A percentile compares a stretch with the other conserved stretches of the same genome.
Evolutionary conservation across 2,888 invertebrate genomes (phyloP).

Genomic region (Cartodere bifasciata): DNA sequence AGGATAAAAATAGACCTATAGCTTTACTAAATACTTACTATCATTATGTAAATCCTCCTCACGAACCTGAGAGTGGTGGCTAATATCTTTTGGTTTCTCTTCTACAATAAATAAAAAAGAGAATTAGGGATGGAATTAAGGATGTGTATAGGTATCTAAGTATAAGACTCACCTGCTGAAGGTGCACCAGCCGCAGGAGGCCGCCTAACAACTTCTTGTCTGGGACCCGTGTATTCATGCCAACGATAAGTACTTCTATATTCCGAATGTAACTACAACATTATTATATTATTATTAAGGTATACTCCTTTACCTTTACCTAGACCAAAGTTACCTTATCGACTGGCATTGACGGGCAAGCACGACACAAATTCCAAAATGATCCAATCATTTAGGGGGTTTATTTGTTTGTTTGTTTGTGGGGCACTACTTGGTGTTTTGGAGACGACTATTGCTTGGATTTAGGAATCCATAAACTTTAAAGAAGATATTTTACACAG

Average conservation of each 20-base stretch:
- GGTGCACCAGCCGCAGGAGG: slow-evolving; percentile 39
- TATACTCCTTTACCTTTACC: too few relatives aligned
- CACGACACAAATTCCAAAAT: slow-evolving; percentile 94
- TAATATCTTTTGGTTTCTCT: slow-evolving; percentile 26
- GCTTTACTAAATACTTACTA: slow-evolving; percentile 22
- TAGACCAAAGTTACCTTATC: slow-evolving; percentile 77
- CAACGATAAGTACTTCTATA: slow-evolving; percentile 91
- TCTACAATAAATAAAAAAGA: slow-evolving; percentile 19
- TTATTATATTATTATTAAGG: too few relatives aligned
- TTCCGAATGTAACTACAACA: slow-evolving; percentile 77
- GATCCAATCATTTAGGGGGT: slow-evolving; percentile 90
- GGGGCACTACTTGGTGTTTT: too few relatives aligned
- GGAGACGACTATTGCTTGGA: too few relatives aligned
- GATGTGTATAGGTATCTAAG: slow-evolving; percentile 8
- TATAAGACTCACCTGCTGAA: slow-evolving; percentile 21
- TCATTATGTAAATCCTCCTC: slow-evolving; percentile 31
- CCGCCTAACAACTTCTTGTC: slow-evolving; percentile 58
- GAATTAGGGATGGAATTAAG: neutral
- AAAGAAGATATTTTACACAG: neutral
- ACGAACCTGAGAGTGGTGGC: slow-evolving; percentile 22
- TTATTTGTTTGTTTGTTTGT: slow-evolving; percentile 18
- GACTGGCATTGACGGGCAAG: slow-evolving; percentile 93
- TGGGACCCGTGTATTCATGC: slow-evolving; percentile 79
- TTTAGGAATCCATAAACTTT: too few relatives aligned
- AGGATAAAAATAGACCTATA: neutral